phyloP scores from a whole-genome alignment of 2,797 vertebrate genomes.

The Clarias fuscus region DNA sequence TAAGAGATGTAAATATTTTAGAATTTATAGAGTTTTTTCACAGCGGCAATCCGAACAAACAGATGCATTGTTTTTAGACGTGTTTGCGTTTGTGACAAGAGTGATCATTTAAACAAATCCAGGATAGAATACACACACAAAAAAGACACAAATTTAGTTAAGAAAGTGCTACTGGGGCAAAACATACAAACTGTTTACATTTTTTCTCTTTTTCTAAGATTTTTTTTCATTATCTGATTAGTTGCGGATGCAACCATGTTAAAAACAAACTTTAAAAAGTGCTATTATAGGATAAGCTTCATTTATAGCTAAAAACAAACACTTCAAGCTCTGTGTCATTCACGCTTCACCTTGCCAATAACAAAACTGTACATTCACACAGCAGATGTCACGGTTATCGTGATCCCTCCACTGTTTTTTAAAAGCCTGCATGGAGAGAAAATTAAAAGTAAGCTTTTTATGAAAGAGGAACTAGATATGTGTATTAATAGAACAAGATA shows the following conservation, averaged over 20 bases:
- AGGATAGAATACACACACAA: neutral
- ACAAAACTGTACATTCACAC: constrained; percentile 18
- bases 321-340: neutral
- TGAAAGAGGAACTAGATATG: neutral
- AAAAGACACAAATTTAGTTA: neutral
- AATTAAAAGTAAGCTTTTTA: neutral
- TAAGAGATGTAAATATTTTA: constrained; percentile 21
- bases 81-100: neutral
- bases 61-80: neutral
- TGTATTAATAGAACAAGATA: neutral
- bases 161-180: constrained; percentile 61
- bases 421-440: neutral
- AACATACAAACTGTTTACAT: constrained; percentile 38
- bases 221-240: constrained; percentile 46
- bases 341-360: neutral
- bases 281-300: constrained; percentile 51
- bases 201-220: constrained; percentile 28
- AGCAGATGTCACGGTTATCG: neutral
- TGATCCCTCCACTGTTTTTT: neutral
- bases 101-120: neutral
- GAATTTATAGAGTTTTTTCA: constrained; percentile 60
- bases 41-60: neutral
- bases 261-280: constrained; percentile 48
- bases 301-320: constrained; percentile 48
- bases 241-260: constrained; percentile 24